A percentile compares a stretch with the other conserved stretches of the same genome.
Conservation (phyloP, 2,797 vertebrate species). For the Acipenser transmontanus region DNA sequence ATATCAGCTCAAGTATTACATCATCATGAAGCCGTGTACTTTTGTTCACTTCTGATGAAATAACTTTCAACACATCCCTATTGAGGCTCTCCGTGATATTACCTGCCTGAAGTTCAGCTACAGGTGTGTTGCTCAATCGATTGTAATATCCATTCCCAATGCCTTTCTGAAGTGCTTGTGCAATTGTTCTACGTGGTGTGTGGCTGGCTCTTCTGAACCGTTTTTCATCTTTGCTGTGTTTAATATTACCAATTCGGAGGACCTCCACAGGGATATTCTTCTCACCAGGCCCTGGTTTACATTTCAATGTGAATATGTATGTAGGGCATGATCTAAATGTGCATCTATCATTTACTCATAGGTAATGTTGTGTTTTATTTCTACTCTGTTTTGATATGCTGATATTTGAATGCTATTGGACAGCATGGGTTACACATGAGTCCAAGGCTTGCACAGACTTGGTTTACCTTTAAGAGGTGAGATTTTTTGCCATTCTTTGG, state of each 20-base stretch:
- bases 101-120: constrained; percentile 10
- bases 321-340: constrained; percentile 1
- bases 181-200: constrained; percentile 11
- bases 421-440: constrained; percentile 8
- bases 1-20: constrained; percentile 9
- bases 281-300: background rate
- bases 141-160: constrained; percentile 13
- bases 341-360: constrained; percentile 5
- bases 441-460: constrained; percentile 9
- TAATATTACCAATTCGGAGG: constrained; percentile 3
- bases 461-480: too few relatives aligned
- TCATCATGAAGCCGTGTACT: constrained; percentile 10
- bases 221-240: constrained; percentile 7
- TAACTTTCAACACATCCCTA: constrained; percentile 18
- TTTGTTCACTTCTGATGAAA: constrained; percentile 11
- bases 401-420: constrained; percentile 8
- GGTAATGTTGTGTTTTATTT: background rate
- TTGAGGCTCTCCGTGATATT: constrained; percentile 14
- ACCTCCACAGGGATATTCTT: background rate
- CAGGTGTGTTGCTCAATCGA: constrained; percentile 2
- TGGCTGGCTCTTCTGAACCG: constrained; percentile 12
- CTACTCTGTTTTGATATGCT: background rate
- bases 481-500: too few relatives aligned
- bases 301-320: constrained; percentile 3
- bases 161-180: constrained; percentile 10